A percentile compares a stretch with the other conserved stretches of the same genome.
These are phyloP conservation scores for Ia io DNA, from an alignment of 2,113 vertebrate genomes.

Conservation along the genomic window DNA sequence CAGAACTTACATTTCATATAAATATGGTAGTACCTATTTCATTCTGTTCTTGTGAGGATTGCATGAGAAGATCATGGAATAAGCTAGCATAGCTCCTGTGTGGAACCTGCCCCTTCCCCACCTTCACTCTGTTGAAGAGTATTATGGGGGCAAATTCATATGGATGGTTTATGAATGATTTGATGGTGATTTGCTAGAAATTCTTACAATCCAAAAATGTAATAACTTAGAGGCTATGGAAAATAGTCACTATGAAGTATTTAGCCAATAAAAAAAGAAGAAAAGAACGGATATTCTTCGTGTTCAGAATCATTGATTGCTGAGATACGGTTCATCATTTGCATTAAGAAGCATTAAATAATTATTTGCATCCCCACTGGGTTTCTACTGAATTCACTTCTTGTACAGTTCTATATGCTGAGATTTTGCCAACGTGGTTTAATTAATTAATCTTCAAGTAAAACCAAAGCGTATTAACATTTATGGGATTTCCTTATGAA, in stretches of 20 bases:
- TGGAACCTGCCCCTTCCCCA: no score
- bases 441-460: constrained; percentile 66
- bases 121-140: not conserved
- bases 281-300: not conserved
- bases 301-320: not conserved
- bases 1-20: not conserved
- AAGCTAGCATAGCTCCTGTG: not conserved
- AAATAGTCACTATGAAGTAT: not conserved
- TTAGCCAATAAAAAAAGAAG: not conserved
- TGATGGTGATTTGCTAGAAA: constrained; percentile 1
- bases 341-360: not conserved
- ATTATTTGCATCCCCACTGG: not conserved
- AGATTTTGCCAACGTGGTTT: constrained; percentile 43
- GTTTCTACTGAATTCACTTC: not conserved
- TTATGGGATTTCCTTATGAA: constrained; percentile 67
- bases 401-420: not conserved
- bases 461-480: constrained; percentile 47
- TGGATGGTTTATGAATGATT: not conserved
- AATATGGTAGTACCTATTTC: not conserved
- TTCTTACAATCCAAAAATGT: not conserved
- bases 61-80: not conserved
- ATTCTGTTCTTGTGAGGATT: not conserved
- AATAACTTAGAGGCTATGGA: not conserved
- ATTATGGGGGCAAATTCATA: not conserved
- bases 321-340: not conserved